phyloP scores from a whole-genome alignment of 2,888 invertebrate genomes.

The Ptilodon capucinus region DNA sequence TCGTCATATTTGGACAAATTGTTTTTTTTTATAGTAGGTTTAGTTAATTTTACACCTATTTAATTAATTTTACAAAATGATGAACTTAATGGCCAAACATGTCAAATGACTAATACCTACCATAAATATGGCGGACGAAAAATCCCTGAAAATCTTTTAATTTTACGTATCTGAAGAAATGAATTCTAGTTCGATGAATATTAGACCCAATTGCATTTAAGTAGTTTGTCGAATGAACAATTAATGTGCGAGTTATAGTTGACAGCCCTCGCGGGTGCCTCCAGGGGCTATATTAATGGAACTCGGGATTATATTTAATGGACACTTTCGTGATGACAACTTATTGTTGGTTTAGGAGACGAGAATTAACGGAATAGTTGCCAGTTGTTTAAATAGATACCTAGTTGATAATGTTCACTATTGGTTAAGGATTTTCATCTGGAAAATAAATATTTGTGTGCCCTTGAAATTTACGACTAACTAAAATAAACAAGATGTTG shows the following conservation, averaged over 20 bases:
- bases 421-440: neutral
- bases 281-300: slow-evolving; percentile 26
- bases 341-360: slow-evolving; percentile 21
- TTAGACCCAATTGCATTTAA: too few relatives aligned
- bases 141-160: too few relatives aligned
- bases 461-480: neutral
- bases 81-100: too few relatives aligned
- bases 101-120: too few relatives aligned
- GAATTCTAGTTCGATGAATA: too few relatives aligned
- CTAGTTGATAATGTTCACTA: neutral
- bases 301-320: slow-evolving; percentile 21
- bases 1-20: too few relatives aligned
- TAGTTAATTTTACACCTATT: too few relatives aligned
- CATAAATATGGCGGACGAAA: too few relatives aligned
- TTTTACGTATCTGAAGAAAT: too few relatives aligned
- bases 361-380: neutral
- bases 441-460: neutral
- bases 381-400: neutral
- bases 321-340: slow-evolving; percentile 24
- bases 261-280: neutral
- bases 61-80: too few relatives aligned
- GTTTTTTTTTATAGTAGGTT: too few relatives aligned
- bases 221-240: too few relatives aligned
- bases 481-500: neutral
- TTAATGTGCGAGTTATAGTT: neutral